Percentiles rank a stretch among this genome's conserved stretches.
phyloP scores from a whole-genome alignment of 2,113 vertebrate genomes.

The Propithecus coquereli region DNA sequence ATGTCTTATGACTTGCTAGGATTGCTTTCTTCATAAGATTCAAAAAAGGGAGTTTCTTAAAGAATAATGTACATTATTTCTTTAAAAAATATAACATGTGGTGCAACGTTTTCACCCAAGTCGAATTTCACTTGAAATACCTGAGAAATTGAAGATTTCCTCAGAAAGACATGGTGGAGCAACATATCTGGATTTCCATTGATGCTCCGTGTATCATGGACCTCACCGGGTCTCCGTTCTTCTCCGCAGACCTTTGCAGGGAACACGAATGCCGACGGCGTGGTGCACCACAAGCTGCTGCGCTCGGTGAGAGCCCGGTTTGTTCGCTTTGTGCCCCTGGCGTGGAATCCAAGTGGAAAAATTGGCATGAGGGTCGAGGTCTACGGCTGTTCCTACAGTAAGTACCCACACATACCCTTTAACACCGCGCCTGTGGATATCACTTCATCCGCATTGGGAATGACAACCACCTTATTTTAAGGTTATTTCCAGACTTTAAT shows the following conservation, averaged over 20 bases:
- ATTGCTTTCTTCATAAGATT: background rate
- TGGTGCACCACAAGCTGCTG: constrained; percentile 90
- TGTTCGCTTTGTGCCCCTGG: constrained; percentile 90
- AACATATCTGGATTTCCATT: background rate
- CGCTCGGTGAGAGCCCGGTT: constrained; percentile 91
- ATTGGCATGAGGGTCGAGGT: constrained; percentile 92
- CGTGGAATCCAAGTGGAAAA: constrained; percentile 88
- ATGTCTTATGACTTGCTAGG: background rate
- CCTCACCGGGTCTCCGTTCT: constrained; percentile 57
- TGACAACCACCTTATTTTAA: background rate
- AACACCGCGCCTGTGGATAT: background rate
- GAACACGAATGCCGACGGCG: constrained; percentile 90
- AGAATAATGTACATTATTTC: background rate
- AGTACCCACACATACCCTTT: constrained; percentile 75
- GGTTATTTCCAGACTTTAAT: background rate
- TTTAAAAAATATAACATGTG: background rate
- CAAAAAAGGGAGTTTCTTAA: background rate
- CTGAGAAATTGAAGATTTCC: background rate
- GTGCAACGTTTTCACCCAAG: background rate
- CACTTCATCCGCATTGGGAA: background rate
- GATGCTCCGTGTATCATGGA: background rate
- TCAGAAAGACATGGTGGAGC: background rate
- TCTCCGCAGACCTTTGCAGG: constrained; percentile 88
- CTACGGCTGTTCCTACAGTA: constrained; percentile 94
- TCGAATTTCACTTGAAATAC: background rate